Evolutionary conservation across 2,888 invertebrate genomes (phyloP), one percentile per base, ranked within the genome.

Genomic region (Eristalinus sepulchralis): DNA sequence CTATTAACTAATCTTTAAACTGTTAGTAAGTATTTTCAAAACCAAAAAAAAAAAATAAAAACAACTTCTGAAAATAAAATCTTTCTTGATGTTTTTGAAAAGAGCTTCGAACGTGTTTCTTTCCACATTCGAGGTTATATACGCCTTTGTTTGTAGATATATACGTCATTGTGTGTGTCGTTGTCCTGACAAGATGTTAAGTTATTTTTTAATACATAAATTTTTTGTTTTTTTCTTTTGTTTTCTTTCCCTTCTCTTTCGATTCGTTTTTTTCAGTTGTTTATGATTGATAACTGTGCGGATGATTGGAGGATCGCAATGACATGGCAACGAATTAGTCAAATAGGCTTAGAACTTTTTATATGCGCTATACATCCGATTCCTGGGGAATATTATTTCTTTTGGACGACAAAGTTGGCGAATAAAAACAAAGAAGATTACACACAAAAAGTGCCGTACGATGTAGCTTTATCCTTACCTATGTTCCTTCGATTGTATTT

Each of bases 231-330:
- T 89, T 64, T 36, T 72, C n/a, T 88, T 83, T 73, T 78, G 63
- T 60, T 70, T 36, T 70, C 39, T 53, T 78, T 75, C 34, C 17
- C 78, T 70, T 68, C 62, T 59, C 3, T 27, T 57, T 70, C 17
- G 39, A 71, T 62, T 57, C 22, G 9, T 22, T 34, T 2, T 88
- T 94, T 95, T 60, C 95, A 99, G 99, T 95, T 99, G 94, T 99
- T 99, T 95, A 99, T 99, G 97, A 98, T 99, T 94, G 99, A 99
- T 95, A 99, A 99, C 95, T 99, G 99, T 94, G 98, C 99, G 89
- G 99, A 99, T 93, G 99, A 99, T 94, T 99, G 99, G 99, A 95
- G 99, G 92, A 99, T 99, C 94, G 99, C 99, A 91, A 98, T 99
- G 97, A 99, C 99, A 90, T 98, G 98, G 96, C 98, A 98, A 93